These are phyloP conservation scores for Erinaceus europaeus DNA, from an alignment of 2,113 vertebrate genomes.

Conservation along the genomic window DNA sequence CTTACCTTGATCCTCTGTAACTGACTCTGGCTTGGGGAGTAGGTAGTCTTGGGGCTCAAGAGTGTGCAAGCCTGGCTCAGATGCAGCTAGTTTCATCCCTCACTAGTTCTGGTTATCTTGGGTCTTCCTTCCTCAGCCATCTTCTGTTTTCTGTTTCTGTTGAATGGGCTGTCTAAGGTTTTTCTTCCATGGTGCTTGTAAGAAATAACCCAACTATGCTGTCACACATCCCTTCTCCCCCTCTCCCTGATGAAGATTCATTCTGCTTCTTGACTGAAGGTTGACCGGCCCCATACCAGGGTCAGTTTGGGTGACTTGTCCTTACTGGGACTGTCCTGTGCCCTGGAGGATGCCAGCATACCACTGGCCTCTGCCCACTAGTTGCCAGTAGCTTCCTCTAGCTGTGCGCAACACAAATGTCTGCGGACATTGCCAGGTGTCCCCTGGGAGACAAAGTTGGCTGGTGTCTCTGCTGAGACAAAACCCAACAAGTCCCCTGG, in stretches of 20 bases:
- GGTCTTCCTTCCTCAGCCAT: not conserved
- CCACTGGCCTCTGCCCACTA: not conserved
- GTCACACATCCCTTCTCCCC: fast-evolving
- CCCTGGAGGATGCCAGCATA: not conserved
- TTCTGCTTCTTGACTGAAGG: not conserved
- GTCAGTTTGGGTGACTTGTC: not conserved
- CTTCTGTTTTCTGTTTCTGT: not conserved
- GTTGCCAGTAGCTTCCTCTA: not conserved
- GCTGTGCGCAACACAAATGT: not conserved
- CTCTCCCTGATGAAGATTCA: not conserved
- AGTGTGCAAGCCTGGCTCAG: too few species aligned
- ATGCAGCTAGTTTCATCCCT: not conserved
- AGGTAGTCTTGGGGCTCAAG: too few species aligned
- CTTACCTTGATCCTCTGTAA: fast-evolving
- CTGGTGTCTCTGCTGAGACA: not conserved
- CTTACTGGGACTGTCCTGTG: not conserved
- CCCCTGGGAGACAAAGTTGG: not conserved
- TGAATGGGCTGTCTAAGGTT: not conserved
- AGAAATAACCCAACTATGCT: too few species aligned
- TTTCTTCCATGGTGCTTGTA: not conserved
- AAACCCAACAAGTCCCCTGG: not conserved
- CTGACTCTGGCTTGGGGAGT: too few species aligned
- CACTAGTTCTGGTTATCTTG: not conserved
- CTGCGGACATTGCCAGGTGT: not conserved
- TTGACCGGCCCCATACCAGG: not conserved